phyloP scores from a whole-genome alignment of 2,113 vertebrate species.

The Varanus salvator region DNA sequence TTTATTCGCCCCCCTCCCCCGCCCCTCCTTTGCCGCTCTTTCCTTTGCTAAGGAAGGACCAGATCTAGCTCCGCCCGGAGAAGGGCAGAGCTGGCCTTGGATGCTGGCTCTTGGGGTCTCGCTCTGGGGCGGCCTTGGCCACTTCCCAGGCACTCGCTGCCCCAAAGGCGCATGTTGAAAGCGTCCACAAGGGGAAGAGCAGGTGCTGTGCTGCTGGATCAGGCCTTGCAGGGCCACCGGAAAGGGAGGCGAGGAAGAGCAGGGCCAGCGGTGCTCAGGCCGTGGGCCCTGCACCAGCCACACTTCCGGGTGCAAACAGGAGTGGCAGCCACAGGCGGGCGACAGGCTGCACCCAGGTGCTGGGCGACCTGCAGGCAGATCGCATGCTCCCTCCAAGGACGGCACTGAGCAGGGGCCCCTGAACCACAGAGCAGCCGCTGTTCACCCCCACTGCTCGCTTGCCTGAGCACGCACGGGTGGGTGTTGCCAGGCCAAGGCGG shows the following conservation, averaged over 20 bases:
- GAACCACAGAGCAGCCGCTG: too few species aligned
- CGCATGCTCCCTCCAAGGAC: neutral
- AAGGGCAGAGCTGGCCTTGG: neutral
- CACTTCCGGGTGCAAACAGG: neutral
- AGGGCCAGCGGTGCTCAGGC: neutral
- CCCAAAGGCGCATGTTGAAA: neutral
- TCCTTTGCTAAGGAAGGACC: neutral
- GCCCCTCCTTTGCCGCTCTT: too few species aligned
- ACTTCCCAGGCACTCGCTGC: too few species aligned
- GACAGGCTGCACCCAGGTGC: neutral
- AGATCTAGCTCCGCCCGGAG: neutral
- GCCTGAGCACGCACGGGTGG: too few species aligned
- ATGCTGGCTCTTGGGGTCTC: neutral
- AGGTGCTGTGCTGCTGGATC: too few species aligned
- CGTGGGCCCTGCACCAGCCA: too few species aligned
- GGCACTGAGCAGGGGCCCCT: too few species aligned
- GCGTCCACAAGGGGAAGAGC: neutral
- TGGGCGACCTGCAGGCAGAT: neutral
- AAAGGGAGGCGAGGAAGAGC: neutral
- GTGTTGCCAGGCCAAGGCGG: neutral
- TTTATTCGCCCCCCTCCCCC: neutral
- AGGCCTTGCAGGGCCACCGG: neutral
- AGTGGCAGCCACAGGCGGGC: too few species aligned
- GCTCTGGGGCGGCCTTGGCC: too few species aligned
- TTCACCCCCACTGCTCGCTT: too few species aligned